Conservation (phyloP, 2,888 invertebrate genomes). For the Serrognathus titanus region DNA sequence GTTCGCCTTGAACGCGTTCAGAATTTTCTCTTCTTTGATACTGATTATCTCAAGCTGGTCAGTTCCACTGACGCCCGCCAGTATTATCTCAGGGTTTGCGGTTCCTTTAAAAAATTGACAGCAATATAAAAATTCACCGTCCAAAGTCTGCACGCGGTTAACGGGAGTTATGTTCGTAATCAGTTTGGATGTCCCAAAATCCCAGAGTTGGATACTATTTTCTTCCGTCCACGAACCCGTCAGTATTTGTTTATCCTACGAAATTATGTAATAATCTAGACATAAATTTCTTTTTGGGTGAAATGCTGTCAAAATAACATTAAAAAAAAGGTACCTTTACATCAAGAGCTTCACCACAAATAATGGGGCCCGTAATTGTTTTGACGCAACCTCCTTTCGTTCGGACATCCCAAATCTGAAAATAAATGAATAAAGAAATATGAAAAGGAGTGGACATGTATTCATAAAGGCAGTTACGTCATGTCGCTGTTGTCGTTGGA, state of each 20-base stretch:
- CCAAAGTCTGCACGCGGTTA: slow-evolving; percentile 53
- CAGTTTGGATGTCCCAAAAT: slow-evolving; percentile 52
- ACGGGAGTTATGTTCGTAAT: slow-evolving; percentile 50
- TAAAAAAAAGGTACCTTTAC: slow-evolving; percentile 48
- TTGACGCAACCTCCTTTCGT: slow-evolving; percentile 53
- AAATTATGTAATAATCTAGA: slow-evolving; percentile 27
- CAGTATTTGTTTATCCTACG: slow-evolving; percentile 35
- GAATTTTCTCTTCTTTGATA: slow-evolving; percentile 36
- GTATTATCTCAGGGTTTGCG: slow-evolving; percentile 35
- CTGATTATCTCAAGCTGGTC: slow-evolving; percentile 42
- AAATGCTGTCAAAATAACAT: too few species aligned
- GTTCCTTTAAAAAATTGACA: slow-evolving; percentile 51
- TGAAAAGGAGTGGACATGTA: too few species aligned
- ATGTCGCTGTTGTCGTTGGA: too few species aligned
- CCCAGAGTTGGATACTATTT: slow-evolving; percentile 56
- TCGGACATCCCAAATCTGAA: slow-evolving; percentile 58
- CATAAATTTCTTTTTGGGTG: too few species aligned
- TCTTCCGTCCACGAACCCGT: slow-evolving; percentile 58
- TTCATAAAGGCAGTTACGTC: too few species aligned
- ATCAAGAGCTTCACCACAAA: slow-evolving; percentile 58
- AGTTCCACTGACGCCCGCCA: slow-evolving; percentile 42
- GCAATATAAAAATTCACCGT: slow-evolving; percentile 58
- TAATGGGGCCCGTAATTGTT: slow-evolving; percentile 56
- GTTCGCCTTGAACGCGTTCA: slow-evolving; percentile 32
- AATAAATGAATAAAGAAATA: too few species aligned